Evolutionary conservation across 2,113 vertebrate genomes (phyloP).

Genomic region (Emydura subglobosa): DNA sequence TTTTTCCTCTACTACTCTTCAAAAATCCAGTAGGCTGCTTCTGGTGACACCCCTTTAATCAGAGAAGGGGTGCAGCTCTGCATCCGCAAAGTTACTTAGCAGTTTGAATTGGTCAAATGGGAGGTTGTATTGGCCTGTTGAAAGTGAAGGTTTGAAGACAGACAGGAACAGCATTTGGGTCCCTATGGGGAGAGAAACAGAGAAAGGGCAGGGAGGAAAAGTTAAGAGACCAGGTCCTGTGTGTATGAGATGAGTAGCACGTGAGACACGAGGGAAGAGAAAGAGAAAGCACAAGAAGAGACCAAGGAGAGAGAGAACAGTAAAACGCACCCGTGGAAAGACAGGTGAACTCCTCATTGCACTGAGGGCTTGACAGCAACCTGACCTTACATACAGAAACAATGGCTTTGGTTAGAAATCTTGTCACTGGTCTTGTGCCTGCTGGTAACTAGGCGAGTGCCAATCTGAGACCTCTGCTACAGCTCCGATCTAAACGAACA

Average conservation of each 20-base stretch:
- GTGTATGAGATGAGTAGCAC: not conserved
- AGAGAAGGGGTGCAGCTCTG: not conserved
- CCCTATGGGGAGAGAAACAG: not conserved
- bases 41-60: not conserved
- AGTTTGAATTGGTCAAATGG: not conserved
- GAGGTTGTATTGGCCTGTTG: not conserved
- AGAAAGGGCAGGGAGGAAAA: not conserved
- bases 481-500: not conserved
- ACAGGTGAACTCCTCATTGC: not conserved
- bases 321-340: not conserved
- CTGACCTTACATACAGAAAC: not conserved
- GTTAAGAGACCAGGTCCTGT: not conserved
- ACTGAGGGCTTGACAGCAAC: not conserved
- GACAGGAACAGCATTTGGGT: too few species aligned
- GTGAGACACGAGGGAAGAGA: not conserved
- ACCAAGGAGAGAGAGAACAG: not conserved
- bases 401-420: not conserved
- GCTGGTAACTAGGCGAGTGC: not conserved
- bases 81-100: not conserved
- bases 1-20: not conserved
- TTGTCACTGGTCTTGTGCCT: not conserved
- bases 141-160: not conserved
- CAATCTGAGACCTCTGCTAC: not conserved
- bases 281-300: not conserved
- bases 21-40: not conserved